A percentile compares a stretch with the other conserved stretches of the same genome.
Evolutionary conservation across 2,888 invertebrate genomes (phyloP).

Genomic region (Stenchaetothrips biformis): DNA sequence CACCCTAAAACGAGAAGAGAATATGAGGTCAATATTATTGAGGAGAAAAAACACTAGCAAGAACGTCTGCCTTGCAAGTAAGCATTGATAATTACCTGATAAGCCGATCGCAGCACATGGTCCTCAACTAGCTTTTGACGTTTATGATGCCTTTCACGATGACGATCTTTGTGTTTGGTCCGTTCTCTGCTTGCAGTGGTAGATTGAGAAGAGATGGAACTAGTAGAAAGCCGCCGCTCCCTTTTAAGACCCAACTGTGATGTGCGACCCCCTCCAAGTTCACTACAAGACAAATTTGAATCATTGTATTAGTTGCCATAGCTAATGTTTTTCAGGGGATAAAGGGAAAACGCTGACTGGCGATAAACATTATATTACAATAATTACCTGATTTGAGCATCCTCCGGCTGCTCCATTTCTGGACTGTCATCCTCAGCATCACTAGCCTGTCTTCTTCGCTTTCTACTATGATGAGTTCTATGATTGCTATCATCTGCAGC

Average conservation of each 20-base stretch:
- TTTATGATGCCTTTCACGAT: slow-evolving; percentile 27
- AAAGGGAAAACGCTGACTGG: too few relatives aligned
- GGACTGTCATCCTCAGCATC: background rate
- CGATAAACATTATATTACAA: background rate
- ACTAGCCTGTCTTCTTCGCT: background rate
- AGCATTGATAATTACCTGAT: slow-evolving; percentile 36
- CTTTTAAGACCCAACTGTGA: background rate
- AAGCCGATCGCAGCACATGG: background rate
- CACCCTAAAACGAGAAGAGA: slow-evolving; percentile 34
- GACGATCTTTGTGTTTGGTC: slow-evolving; percentile 13
- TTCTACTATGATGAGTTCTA: background rate
- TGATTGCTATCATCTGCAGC: background rate
- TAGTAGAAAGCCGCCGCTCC: background rate
- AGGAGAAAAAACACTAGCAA: too few relatives aligned
- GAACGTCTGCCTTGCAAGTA: too few relatives aligned
- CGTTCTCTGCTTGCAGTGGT: background rate
- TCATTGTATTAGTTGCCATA: background rate
- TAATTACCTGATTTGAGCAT: background rate
- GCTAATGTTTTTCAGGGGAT: background rate
- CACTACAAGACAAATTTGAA: background rate
- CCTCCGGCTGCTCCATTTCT: background rate
- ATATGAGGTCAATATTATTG: background rate
- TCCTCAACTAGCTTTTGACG: slow-evolving; percentile 25
- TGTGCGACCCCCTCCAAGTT: background rate
- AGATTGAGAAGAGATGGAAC: slow-evolving; percentile 8